Evolutionary conservation across 2,797 vertebrate genomes (phyloP), one percentile per base, ranked within the genome.

Genomic region (Pempheris klunzingeri): DNA sequence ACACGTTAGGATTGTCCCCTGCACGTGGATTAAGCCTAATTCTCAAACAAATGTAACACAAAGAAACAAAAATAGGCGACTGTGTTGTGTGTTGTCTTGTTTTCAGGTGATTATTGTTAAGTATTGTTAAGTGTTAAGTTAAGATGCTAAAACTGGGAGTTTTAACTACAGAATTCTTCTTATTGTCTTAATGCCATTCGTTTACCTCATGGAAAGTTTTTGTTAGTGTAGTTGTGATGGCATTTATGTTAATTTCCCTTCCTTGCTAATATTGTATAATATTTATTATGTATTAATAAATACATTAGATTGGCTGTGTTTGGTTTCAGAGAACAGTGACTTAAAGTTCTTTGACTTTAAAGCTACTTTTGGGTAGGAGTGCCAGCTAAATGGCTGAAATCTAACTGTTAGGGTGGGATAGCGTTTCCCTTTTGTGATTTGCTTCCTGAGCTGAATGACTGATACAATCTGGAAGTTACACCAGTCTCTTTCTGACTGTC

Each of bases 381-480:
- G 18, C 18, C 5, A 20, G 12, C 34, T 32, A 7, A 32, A 7
- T 14, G 6, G 36, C 26, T 52, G 28, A 22, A 32, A 47, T 58
- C 22, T 39, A 6, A 32, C 30, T 32, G 44, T 28, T 24, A 72
- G 39, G 55, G 46, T 60, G 18, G 46, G 60, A 61, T 34, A 32
- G 30, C 32, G 43, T 73, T 60, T 71, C 14, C 2, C 5, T 41
- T 18, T 30, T 67, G 46, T 43, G 39, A 32, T 75, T 58, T 50
- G 46, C 52, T 74, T 74, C 52, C 53, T 57, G 36, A 1, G 18
- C 28, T 4, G 18, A 62, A 26, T 22, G 2, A 32, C 38, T 53
- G 32, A 26, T 49, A 30, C 17, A 39, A 46, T 49, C 9, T 20
- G 7, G 9, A 53, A 12, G 7, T 46, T 39, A 18, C 53, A 22